These are phyloP conservation scores for Ramphastos sulfuratus DNA, from an alignment of 2,113 vertebrate species.

Conservation along the genomic window DNA sequence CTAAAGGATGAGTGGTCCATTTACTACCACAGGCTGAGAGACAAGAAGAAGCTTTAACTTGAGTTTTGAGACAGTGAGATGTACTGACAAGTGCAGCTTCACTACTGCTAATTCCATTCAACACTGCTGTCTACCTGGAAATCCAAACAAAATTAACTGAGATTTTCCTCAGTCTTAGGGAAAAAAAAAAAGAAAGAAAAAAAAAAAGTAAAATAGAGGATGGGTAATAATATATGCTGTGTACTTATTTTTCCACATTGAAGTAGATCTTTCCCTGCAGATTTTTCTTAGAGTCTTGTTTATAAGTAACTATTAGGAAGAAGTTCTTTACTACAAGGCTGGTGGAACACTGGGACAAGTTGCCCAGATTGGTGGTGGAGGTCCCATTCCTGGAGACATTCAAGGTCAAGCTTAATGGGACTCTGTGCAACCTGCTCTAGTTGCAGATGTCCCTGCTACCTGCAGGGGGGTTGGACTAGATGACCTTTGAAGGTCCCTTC, in stretches of 20 bases:
- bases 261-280: neutral
- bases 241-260: neutral
- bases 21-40: neutral
- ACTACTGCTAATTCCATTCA: neutral
- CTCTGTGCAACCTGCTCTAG: too few species aligned
- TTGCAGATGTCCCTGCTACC: too few species aligned
- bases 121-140: neutral
- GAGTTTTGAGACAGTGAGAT: neutral
- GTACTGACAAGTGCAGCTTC: neutral
- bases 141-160: neutral
- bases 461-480: too few species aligned
- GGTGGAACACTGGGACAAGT: too few species aligned
- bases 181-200: neutral
- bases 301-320: neutral
- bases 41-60: neutral
- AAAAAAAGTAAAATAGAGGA: neutral
- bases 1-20: neutral
- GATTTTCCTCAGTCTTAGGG: neutral
- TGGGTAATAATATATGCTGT: neutral
- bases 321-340: too few species aligned
- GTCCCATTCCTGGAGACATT: too few species aligned
- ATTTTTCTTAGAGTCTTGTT: neutral
- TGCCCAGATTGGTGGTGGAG: too few species aligned
- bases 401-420: too few species aligned
- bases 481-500: too few species aligned